Conservation (phyloP, 2,797 vertebrate species). For the Crocidura indochinensis region DNA sequence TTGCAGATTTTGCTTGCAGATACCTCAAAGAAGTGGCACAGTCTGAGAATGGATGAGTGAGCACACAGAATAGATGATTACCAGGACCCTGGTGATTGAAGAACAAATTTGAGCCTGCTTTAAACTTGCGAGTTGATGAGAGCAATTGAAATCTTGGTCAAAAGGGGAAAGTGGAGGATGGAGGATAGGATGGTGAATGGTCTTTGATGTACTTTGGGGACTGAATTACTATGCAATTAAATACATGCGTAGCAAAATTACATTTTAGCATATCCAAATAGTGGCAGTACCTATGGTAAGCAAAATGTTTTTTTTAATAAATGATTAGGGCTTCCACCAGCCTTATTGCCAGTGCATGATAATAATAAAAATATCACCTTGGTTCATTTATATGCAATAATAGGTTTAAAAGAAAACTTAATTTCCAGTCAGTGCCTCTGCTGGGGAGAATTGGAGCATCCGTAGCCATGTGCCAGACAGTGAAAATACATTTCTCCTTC, state of each 20-base stretch:
- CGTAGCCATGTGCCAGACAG: background rate
- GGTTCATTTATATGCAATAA: conserved; percentile 58
- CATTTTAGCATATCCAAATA: conserved; percentile 76
- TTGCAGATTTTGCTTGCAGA: conserved; percentile 92
- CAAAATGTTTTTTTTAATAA: conserved; percentile 64
- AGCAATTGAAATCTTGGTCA: conserved; percentile 85
- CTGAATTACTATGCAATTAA: conserved; percentile 88
- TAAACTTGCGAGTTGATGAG: conserved; percentile 91
- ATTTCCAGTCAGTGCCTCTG: conserved; percentile 28
- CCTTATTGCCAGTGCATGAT: conserved; percentile 51
- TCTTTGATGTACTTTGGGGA: conserved; percentile 87
- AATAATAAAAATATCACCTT: conserved; percentile 25
- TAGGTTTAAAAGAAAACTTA: conserved; percentile 51
- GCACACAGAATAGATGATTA: conserved; percentile 93
- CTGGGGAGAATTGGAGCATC: conserved; percentile 53
- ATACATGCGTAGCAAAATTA: conserved; percentile 50
- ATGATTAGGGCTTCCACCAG: conserved; percentile 37
- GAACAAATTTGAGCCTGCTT: conserved; percentile 94
- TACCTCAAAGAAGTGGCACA: conserved; percentile 90
- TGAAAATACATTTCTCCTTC: conserved; percentile 54
- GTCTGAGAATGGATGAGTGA: conserved; percentile 90
- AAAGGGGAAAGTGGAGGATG: conserved; percentile 65
- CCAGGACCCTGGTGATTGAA: conserved; percentile 92
- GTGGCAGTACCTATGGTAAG: conserved; percentile 75
- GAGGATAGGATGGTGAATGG: conserved; percentile 55